Conservation (phyloP, 2,888 invertebrate genomes). For the Saturnia pavonia region DNA sequence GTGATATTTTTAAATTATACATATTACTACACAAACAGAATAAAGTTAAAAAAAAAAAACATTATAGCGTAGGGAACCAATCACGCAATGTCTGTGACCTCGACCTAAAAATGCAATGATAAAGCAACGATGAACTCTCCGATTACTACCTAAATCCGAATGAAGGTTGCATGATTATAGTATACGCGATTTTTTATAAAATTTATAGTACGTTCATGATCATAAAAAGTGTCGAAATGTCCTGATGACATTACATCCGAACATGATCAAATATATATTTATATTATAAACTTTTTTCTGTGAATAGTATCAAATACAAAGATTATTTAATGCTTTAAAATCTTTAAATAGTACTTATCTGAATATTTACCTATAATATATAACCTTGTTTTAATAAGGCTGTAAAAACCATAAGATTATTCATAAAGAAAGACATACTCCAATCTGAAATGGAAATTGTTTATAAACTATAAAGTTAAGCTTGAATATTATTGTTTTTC, state of each 20-base stretch:
- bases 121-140: conserved; percentile 49
- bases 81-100: conserved; percentile 48
- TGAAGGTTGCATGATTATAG: background rate
- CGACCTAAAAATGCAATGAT: conserved; percentile 57
- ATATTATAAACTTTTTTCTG: background rate
- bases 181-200: background rate
- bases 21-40: conserved; percentile 31
- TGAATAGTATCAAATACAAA: too few species aligned
- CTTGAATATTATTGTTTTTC: too few species aligned
- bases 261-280: background rate
- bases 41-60: conserved; percentile 39
- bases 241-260: background rate
- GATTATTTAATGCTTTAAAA: too few species aligned
- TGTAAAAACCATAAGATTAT: too few species aligned
- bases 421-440: too few species aligned
- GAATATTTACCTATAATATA: too few species aligned
- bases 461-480: too few species aligned
- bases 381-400: too few species aligned
- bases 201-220: background rate
- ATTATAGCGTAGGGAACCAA: conserved; percentile 35
- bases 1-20: background rate
- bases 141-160: conserved; percentile 28
- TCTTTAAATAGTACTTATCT: too few species aligned
- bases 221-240: background rate
- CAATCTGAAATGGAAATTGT: too few species aligned